These are phyloP conservation scores for Drosophila fuyamai DNA, from an alignment of 1,140 invertebrate genomes.

Conservation along the genomic window DNA sequence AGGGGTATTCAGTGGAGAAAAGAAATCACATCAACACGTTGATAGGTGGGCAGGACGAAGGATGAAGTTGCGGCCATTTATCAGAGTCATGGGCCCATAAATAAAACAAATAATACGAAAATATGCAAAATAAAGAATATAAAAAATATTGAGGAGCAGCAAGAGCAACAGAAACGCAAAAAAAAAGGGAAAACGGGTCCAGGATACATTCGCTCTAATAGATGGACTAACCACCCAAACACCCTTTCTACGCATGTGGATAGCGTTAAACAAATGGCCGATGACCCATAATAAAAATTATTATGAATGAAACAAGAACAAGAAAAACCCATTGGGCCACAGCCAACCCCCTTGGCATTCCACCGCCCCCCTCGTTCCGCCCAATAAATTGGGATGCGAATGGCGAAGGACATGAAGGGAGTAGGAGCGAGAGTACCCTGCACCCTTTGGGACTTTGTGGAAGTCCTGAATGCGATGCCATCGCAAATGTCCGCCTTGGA, in stretches of 20 bases:
- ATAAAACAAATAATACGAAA: constrained; percentile 82
- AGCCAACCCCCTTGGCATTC: constrained; percentile 8
- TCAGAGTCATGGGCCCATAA: constrained; percentile 73
- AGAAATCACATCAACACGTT: constrained; percentile 79
- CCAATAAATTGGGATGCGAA: constrained; percentile 37
- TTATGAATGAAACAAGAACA: constrained; percentile 77
- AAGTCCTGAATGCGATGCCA: constrained; percentile 41
- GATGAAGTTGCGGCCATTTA: constrained; percentile 66
- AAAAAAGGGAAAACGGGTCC: constrained; percentile 29
- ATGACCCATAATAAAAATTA: constrained; percentile 83
- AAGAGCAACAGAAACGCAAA: constrained; percentile 25
- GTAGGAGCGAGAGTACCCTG: constrained; percentile 19
- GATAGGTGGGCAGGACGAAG: constrained; percentile 53
- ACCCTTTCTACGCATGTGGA: constrained; percentile 29
- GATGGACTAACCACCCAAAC: constrained; percentile 53
- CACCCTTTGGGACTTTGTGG: constrained; percentile 64
- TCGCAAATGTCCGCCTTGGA: constrained; percentile 35
- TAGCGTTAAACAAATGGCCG: constrained; percentile 81
- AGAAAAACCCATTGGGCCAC: constrained; percentile 73
- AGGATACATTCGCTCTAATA: constrained; percentile 76
- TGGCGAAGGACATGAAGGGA: constrained; percentile 11
- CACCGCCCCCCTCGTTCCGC: constrained; percentile 2
- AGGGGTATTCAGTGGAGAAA: constrained; percentile 22
- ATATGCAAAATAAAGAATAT: constrained; percentile 78
- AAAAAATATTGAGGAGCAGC: constrained; percentile 35